Evolutionary conservation across 2,797 vertebrate genomes (phyloP), one percentile per base, ranked within the genome.

Genomic region (Chaunax sp.): DNA sequence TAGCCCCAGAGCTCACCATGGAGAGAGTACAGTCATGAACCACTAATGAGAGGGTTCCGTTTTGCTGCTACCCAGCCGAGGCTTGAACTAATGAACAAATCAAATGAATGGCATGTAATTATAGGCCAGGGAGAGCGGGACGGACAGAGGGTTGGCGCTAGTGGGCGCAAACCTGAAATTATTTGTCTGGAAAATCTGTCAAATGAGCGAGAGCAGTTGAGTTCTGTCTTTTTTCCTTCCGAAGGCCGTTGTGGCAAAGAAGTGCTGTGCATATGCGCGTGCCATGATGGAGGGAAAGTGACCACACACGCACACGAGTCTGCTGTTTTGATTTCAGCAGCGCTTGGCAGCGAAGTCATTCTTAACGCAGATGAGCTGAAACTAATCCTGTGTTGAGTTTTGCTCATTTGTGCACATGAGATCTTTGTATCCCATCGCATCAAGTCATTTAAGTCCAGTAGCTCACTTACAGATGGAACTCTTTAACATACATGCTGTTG

Each of bases 171-270:
- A 90, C 90, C 89, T 86, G 79, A 90, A 88, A 93, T 93, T 92
- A 92, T 92, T 92, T 90, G 91, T 92, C 92, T 93, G 92, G 92
- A 90, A 93, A 93, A 92, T 91, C 78, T 91, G 84, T 77, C 84
- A 89, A 92, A 90, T 81, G 76, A 90, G 77, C 72, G 61, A 68
- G 68, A 88, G 86, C 78, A 85, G 84, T 89, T 80, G 64, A 80
- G 78, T 68, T 87, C 65, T 61, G 75, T 37, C 60, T 81, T 81
- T 35, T 84, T 87, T 79, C 64, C 72, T 83, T 75, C 43, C 9
- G 65, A 70, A 59, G 78, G 76, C 64, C n/a, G 16, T 23, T 81
- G 84, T 65, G 81, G 81, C 74, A 43, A 19, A 76, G 77, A 73
- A 43, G 74, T 33, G 22, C 66, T 51, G 61, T 73, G 66, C 80